phyloP scores from a whole-genome alignment of 2,888 invertebrate genomes.

The Hedya salicella region DNA sequence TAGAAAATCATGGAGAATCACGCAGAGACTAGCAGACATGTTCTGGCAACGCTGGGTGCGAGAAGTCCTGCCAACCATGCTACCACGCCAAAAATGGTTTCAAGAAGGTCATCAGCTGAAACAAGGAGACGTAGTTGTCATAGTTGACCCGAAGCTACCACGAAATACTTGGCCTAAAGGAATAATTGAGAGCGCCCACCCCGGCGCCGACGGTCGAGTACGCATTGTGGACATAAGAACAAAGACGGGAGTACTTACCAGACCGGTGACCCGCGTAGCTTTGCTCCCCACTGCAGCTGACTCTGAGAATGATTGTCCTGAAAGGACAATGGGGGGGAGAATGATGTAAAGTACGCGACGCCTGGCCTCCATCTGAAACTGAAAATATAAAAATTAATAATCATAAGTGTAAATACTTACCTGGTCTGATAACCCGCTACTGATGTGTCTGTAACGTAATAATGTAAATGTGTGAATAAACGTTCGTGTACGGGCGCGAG shows the following conservation, averaged over 20 bases:
- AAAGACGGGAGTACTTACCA: slow-evolving; percentile 14
- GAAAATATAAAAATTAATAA: too few species aligned
- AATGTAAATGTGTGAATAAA: too few species aligned
- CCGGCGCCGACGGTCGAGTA: slow-evolving; percentile 22
- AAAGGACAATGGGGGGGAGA: too few species aligned
- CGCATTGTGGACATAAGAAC: slow-evolving; percentile 25
- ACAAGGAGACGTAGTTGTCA: slow-evolving; percentile 14
- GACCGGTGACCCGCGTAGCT: slow-evolving; percentile 16
- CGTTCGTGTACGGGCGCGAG: too few species aligned
- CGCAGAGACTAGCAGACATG: not conserved
- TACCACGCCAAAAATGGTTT: not conserved
- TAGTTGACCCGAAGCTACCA: slow-evolving; percentile 8
- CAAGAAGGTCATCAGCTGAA: not conserved
- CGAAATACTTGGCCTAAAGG: slow-evolving; percentile 18
- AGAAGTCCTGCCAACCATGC: too few species aligned
- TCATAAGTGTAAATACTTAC: too few species aligned
- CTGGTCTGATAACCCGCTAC: too few species aligned
- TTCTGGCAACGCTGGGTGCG: slow-evolving; percentile 2
- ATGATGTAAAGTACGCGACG: too few species aligned
- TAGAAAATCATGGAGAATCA: not conserved
- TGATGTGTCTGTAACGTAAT: too few species aligned
- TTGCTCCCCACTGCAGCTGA: too few species aligned
- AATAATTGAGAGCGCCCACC: not conserved
- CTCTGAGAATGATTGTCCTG: too few species aligned
- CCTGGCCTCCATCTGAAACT: too few species aligned